Evolutionary conservation across 2,113 vertebrate genomes (phyloP).

Genomic region (Struthidea cinerea): DNA sequence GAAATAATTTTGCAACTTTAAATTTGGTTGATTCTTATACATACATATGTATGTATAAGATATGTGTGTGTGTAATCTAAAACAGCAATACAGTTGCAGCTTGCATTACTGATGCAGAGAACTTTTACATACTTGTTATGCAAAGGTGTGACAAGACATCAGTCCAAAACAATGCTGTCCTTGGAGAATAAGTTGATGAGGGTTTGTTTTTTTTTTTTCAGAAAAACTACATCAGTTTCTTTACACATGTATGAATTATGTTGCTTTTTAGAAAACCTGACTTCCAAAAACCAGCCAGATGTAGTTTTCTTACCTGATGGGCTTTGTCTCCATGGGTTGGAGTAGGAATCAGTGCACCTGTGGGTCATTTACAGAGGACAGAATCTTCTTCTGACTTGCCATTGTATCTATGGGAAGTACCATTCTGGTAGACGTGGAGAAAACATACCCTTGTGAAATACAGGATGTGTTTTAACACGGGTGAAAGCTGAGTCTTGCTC

Average conservation of each 20-base stretch:
- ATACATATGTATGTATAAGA: too few species aligned
- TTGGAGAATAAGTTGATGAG: not conserved
- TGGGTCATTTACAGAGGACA: not conserved
- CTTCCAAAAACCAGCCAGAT: not conserved
- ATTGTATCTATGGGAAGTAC: not conserved
- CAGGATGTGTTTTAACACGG: not conserved
- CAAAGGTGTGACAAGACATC: not conserved
- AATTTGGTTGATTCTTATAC: not conserved
- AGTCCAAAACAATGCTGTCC: not conserved
- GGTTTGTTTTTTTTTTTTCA: not conserved
- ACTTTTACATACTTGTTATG: not conserved
- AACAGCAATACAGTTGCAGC: not conserved
- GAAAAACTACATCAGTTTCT: not conserved
- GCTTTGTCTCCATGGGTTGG: not conserved
- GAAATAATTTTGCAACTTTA: not conserved
- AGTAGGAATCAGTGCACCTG: not conserved
- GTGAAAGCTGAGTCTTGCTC: not conserved
- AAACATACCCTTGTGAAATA: not conserved
- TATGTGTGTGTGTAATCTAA: not conserved
- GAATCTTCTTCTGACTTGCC: not conserved
- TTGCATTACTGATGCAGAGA: not conserved
- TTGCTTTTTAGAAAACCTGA: not conserved
- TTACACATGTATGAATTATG: not conserved
- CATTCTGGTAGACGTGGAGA: not conserved
- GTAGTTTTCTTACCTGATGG: not conserved